Evolutionary conservation across 2,888 invertebrate species (phyloP).

Genomic region (Erebia ligea): DNA sequence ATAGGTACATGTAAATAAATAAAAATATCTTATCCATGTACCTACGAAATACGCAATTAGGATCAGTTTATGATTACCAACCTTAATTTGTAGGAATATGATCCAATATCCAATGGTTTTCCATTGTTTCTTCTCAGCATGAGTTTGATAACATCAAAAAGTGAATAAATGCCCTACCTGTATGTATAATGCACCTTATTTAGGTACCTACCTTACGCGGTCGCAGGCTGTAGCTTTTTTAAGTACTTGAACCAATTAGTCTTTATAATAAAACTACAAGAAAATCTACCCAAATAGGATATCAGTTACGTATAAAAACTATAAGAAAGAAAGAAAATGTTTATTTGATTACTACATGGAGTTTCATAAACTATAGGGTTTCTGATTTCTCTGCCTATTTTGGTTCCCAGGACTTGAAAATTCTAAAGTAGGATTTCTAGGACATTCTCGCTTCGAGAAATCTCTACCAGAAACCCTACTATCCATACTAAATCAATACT

Average conservation of each 20-base stretch:
- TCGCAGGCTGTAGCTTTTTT: slow-evolving; percentile 2
- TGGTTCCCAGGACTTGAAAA: no score
- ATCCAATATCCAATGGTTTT: background rate
- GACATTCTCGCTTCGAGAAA: no score
- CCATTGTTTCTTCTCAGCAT: background rate
- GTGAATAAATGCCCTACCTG: background rate
- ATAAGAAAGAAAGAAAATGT: no score
- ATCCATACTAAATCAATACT: no score
- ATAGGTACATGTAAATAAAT: background rate
- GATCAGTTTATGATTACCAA: background rate
- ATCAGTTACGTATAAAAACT: background rate
- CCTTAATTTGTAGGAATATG: background rate
- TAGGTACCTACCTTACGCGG: background rate
- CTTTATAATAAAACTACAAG: background rate
- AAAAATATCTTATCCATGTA: background rate
- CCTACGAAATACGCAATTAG: background rate
- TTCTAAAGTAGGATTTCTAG: no score
- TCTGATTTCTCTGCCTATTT: no score
- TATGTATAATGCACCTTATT: background rate
- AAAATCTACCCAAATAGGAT: background rate
- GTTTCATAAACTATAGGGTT: no score
- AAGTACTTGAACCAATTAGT: slow-evolving; percentile 7
- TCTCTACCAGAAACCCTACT: no score
- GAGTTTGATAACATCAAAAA: slow-evolving; percentile 9
- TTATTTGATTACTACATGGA: no score